Evolutionary conservation across 2,888 invertebrate genomes (phyloP).

Genomic region (Leistus spinibarbis): DNA sequence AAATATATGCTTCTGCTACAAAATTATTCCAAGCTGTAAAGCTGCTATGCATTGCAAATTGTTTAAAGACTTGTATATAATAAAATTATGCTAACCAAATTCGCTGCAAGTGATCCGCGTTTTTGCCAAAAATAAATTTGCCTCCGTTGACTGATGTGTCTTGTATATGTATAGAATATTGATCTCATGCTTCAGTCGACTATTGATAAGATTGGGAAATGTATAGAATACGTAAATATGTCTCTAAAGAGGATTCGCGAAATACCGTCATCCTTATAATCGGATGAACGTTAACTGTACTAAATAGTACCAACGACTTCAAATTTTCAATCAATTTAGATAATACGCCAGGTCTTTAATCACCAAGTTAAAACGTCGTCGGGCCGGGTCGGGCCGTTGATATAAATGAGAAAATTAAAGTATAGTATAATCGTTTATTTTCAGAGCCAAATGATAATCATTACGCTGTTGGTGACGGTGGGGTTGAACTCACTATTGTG

Average conservation of each 20-base stretch:
- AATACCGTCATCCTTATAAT: constrained; percentile 9
- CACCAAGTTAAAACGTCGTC: not conserved
- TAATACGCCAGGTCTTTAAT: constrained; percentile 13
- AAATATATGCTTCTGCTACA: too few species aligned
- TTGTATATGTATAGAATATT: constrained; percentile 5
- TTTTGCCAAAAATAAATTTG: not conserved
- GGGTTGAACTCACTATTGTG: not conserved
- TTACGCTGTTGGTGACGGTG: not conserved
- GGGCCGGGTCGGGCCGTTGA: not conserved
- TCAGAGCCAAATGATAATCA: not conserved
- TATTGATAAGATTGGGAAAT: constrained; percentile 20
- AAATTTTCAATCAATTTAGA: constrained; percentile 24
- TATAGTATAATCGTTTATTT: not conserved
- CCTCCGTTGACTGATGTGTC: not conserved
- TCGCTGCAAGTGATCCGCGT: not conserved
- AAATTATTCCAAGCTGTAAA: too few species aligned
- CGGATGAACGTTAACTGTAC: constrained; percentile 15
- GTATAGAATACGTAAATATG: constrained; percentile 25
- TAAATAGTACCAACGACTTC: constrained; percentile 5
- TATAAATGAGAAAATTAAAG: not conserved
- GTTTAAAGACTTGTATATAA: not conserved
- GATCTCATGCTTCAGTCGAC: constrained; percentile 5
- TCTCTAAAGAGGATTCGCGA: constrained; percentile 16
- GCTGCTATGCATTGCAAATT: not conserved
- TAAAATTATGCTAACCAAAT: not conserved